Base-by-base conservation (phyloP, 2,888 invertebrate genomes). In the Lithophane socia region DNA sequence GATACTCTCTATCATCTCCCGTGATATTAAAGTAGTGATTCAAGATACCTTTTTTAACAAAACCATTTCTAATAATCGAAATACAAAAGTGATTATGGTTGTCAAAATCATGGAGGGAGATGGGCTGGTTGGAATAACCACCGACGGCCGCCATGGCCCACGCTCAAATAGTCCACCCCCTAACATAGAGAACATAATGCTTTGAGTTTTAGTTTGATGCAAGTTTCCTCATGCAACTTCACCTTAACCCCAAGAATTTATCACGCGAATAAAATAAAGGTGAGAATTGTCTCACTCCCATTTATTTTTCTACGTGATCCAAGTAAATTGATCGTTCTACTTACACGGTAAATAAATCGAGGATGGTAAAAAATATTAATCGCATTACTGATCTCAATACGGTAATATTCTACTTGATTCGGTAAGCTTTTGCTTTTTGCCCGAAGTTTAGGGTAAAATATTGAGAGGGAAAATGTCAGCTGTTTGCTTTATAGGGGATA, bases 241-340 rank as follows among this genome's bases (percentile, higher is more conserved):
- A 13, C 65, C 80, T 86, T 86, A 86, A 86, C 67, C 2, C 12
- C 37, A 83, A 79, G 87, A 87, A 86, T 86, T 79, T 83, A 79
- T 77, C 42, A 83, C 49, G 74, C 61, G 66, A 78, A 78, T 80
- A 80, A 87, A 87, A 73, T 84, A 77, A 82, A 84, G 82, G 79
- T 80, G 82, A 77, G 82, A 87, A 85, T 79, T 77, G 70, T 85
- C 75, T 74, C 82, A 73, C 74, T 80, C 82, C 74, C 77, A 78
- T 78, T 83, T 60, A 37, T 49, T 63, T 73, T 21, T 63, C 58
- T 77, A 81, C 63, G 79, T 79, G 87, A 78, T 81, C 77, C n/a
- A 73, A 77, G 78, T 87, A 77, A 86, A 86, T 79, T 78, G 76
- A 54, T 63, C 54, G 21, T 80, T 79, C 42, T 54, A 77, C 70